phyloP scores from a whole-genome alignment of 2,113 vertebrate genomes.

The Phalacrocorax carbo region DNA sequence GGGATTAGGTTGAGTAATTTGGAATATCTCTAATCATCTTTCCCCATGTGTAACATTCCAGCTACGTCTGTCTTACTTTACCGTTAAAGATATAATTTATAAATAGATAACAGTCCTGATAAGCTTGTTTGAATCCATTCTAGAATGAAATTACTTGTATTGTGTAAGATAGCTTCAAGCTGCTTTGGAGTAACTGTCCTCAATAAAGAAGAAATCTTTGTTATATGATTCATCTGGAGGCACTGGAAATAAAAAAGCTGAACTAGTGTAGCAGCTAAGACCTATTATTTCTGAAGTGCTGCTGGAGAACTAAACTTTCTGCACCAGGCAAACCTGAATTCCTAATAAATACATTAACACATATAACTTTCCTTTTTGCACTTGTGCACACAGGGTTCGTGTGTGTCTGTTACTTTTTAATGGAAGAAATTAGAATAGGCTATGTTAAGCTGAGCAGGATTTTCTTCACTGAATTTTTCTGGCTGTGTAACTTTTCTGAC shows the following conservation, averaged over 20 bases:
- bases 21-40: slow-evolving; percentile 55
- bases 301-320: not conserved
- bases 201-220: slow-evolving; percentile 58
- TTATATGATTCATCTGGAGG: slow-evolving; percentile 54
- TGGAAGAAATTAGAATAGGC: not conserved
- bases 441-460: not conserved
- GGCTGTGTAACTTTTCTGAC: not conserved
- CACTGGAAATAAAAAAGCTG: slow-evolving; percentile 38
- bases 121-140: slow-evolving; percentile 69
- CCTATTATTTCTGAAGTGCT: not conserved
- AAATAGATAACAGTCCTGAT: slow-evolving; percentile 72
- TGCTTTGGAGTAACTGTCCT: slow-evolving; percentile 60
- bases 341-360: not conserved
- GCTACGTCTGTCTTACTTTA: slow-evolving; percentile 65
- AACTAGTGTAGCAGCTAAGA: not conserved
- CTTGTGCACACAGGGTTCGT: not conserved
- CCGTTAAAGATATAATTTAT: slow-evolving; percentile 73
- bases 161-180: slow-evolving; percentile 65
- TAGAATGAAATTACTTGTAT: slow-evolving; percentile 66
- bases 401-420: not conserved
- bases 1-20: slow-evolving; percentile 60
- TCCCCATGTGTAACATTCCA: slow-evolving; percentile 61
- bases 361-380: not conserved
- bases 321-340: not conserved
- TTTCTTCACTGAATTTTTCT: not conserved